Base-by-base conservation (phyloP, 2,888 invertebrate species). In the Stegana nigrithorax region DNA sequence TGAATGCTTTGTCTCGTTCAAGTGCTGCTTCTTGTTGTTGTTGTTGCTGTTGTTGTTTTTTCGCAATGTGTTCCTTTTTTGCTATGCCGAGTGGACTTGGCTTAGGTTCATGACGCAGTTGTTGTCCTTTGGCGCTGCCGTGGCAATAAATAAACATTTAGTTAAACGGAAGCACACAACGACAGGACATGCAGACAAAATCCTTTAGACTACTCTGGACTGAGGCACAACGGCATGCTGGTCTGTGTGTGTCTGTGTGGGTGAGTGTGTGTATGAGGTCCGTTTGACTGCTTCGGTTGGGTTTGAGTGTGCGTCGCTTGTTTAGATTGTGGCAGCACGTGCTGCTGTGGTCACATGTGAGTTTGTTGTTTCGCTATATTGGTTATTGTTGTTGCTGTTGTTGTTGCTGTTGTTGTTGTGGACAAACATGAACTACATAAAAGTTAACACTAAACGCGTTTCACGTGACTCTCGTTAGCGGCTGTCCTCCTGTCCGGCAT, bases 131-230 rank as follows among this genome's bases (percentile, higher is more conserved):
- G 77, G 73, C 77, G 77, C 73, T 80, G 67, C 70, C 71, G 67
- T 67, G 59, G 75, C 74, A 62, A 79, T 80, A 79, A 79, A 79
- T 79, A 79, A 80, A 80, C 76, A 78, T 80, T 78, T 78, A 76
- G 80, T 70, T 69, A 68, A 68, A 59, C 77, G 78, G 78, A 80
- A 77, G 68, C 67, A 67, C 72, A 23, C 51, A 14, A 50, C 62
- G 27, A 27, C 47, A 58, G 32, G 66, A 67, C 66, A 64, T 64
- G 62, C 67, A 66, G 71, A 67, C 69, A 44, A 59, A 53, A 63
- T 45, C 39, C 55, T 26, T 26, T 42, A 45, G 39, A 17, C 23
- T n/a, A n/a, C n/a, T n/a, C n/a, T n/a, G n/a, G n/a, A n/a, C n/a
- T n/a, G n/a, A n/a, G n/a, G n/a, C n/a, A n/a, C n/a, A n/a, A n/a